Evolutionary conservation across 2,888 invertebrate species (phyloP).

Genomic region (Teleiodes luculella): DNA sequence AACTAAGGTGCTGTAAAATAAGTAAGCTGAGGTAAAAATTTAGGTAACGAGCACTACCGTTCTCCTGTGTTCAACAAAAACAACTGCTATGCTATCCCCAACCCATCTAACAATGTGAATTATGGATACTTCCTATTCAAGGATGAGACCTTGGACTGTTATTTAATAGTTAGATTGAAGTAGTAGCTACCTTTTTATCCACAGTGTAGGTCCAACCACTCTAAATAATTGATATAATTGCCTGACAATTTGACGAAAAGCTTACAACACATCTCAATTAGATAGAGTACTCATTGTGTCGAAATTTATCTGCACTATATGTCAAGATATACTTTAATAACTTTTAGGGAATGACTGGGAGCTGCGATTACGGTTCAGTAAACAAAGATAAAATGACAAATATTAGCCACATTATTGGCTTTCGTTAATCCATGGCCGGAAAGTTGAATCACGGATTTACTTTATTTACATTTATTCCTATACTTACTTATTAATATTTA

Average conservation of each 20-base stretch:
- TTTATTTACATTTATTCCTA: not conserved
- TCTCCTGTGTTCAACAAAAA: no score
- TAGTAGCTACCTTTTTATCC: not conserved
- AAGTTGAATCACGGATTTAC: conserved; percentile 19
- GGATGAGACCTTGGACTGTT: no score
- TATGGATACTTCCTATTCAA: no score
- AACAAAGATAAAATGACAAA: conserved; percentile 64
- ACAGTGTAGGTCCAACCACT: not conserved
- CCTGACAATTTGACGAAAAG: not conserved
- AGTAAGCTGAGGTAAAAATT: no score
- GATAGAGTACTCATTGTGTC: conserved; percentile 18
- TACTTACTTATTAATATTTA: no score
- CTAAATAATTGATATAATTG: conserved; percentile 3
- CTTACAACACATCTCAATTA: conserved; percentile 9
- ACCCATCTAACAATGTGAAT: no score
- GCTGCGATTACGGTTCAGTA: conserved; percentile 54
- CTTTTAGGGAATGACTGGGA: conserved; percentile 50
- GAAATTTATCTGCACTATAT: conserved; percentile 36
- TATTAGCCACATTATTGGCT: conserved; percentile 41
- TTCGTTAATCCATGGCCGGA: conserved; percentile 22
- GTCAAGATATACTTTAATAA: conserved; percentile 56
- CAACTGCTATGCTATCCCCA: no score
- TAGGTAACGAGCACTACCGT: no score
- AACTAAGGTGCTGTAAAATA: no score
- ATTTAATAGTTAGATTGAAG: no score